phyloP scores from a whole-genome alignment of 2,888 invertebrate genomes.

The Ptilodon capucinus region DNA sequence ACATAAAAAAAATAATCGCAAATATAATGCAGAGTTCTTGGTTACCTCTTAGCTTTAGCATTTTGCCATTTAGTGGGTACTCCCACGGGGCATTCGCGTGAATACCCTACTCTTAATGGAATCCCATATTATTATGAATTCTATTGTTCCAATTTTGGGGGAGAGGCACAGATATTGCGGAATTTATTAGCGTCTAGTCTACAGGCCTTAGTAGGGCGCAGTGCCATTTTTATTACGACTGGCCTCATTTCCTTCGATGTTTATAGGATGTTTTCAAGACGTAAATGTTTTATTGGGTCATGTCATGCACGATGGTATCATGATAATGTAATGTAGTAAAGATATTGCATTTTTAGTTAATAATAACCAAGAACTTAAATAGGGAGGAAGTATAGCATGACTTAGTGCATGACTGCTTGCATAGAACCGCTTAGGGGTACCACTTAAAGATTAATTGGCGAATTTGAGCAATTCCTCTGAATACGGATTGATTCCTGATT shows the following conservation, averaged over 20 bases:
- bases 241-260: slow-evolving; percentile 37
- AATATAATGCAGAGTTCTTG: no score
- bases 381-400: no score
- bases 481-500: no score
- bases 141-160: slow-evolving; percentile 15
- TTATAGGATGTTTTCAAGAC: slow-evolving; percentile 38
- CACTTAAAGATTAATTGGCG: no score
- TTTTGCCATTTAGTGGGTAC: neutral
- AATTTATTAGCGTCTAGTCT: slow-evolving; percentile 26
- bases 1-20: no score
- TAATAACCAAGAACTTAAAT: no score
- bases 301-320: slow-evolving; percentile 11
- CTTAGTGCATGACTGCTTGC: no score
- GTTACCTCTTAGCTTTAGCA: no score
- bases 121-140: neutral
- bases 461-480: no score
- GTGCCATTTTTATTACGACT: slow-evolving; percentile 40
- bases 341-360: no score
- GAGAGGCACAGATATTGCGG: slow-evolving; percentile 17
- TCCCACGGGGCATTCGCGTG: neutral
- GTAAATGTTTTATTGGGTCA: slow-evolving; percentile 35
- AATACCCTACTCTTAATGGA: neutral
- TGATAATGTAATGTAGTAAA: slow-evolving; percentile 9
- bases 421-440: no score
- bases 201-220: slow-evolving; percentile 24